Evolutionary conservation across 2,113 vertebrate species (phyloP).

Genomic region (Periophthalmus modestus): DNA sequence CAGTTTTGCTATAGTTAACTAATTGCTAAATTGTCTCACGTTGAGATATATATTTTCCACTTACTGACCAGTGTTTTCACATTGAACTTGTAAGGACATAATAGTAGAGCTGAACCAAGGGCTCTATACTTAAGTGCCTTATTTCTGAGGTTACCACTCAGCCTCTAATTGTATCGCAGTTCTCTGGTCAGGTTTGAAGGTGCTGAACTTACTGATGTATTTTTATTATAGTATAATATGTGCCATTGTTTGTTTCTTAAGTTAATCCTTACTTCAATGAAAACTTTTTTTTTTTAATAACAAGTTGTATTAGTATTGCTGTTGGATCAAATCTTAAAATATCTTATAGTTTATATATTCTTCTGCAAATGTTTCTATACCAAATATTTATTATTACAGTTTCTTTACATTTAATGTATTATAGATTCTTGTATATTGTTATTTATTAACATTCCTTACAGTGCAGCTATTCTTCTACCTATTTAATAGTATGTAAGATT

Average conservation of each 20-base stretch:
- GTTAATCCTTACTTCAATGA: not conserved
- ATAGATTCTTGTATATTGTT: not conserved
- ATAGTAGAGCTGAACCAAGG: conserved; percentile 13
- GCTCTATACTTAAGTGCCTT: conserved; percentile 20
- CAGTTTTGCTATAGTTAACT: not conserved
- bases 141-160: conserved; percentile 15
- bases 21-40: conserved; percentile 51
- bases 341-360: not conserved
- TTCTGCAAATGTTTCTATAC: not conserved
- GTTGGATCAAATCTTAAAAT: not conserved
- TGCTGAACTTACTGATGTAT: not conserved
- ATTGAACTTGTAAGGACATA: conserved; percentile 26
- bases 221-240: not conserved
- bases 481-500: not conserved
- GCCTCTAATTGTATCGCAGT: conserved; percentile 21
- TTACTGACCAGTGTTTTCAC: conserved; percentile 11
- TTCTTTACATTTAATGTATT: not conserved
- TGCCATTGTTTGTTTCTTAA: not conserved
- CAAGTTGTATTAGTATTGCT: not conserved
- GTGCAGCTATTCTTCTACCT: not conserved
- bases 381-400: not conserved
- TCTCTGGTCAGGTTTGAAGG: conserved; percentile 6
- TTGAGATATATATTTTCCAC: conserved; percentile 52
- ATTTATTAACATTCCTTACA: not conserved
- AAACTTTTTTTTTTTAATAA: not conserved